phyloP scores from a whole-genome alignment of 2,797 vertebrate species.

The Petrocephalus schoutedeni region DNA sequence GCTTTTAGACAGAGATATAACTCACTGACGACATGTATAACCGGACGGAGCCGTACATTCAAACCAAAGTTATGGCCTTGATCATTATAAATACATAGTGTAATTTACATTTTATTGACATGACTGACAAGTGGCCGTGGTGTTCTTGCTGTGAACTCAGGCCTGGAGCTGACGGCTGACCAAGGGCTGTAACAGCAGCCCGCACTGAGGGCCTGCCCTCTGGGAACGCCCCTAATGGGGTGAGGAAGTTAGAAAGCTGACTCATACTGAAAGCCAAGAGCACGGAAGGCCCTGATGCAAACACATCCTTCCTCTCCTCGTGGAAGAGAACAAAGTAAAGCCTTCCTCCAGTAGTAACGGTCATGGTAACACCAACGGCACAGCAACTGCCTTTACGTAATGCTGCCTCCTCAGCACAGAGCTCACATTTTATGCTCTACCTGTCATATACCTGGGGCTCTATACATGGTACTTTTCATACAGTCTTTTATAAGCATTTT shows the following conservation, averaged over 20 bases:
- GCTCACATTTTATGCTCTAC: not conserved
- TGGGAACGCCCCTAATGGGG: not conserved
- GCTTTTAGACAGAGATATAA: not conserved
- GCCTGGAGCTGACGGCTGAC: not conserved
- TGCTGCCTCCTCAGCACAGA: not conserved
- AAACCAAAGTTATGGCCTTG: not conserved
- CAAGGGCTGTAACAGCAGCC: not conserved
- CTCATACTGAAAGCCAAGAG: not conserved
- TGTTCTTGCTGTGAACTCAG: not conserved
- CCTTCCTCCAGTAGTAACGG: not conserved
- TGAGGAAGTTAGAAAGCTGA: conserved; percentile 24
- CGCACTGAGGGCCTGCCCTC: not conserved
- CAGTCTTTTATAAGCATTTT: not conserved
- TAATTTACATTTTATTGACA: not conserved
- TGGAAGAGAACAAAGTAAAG: not conserved
- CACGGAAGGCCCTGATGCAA: not conserved
- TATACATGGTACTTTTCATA: not conserved
- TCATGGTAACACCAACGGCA: not conserved
- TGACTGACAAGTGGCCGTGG: not conserved
- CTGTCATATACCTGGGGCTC: not conserved
- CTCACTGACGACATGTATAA: not conserved
- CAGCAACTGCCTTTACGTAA: not conserved
- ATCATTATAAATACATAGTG: not conserved
- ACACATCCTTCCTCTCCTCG: conserved; percentile 20
- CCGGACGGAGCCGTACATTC: not conserved